These are phyloP conservation scores for Apamea anceps DNA, from an alignment of 2,888 invertebrate species.

Conservation along the genomic window DNA sequence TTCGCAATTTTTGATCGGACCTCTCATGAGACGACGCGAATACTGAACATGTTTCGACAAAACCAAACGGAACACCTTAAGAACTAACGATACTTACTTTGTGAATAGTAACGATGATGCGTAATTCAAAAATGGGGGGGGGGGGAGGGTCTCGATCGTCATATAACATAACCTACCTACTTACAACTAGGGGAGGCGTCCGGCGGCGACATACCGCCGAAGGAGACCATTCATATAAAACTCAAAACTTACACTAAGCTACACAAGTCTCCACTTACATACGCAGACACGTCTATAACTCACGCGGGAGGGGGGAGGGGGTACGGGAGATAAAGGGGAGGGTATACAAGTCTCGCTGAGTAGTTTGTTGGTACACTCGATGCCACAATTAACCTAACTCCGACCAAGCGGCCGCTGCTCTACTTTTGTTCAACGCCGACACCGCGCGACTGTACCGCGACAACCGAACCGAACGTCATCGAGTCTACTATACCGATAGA, in stretches of 20 bases:
- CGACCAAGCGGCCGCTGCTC: constrained; percentile 70
- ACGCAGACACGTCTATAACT: constrained; percentile 70
- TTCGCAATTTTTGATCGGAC: constrained; percentile 77
- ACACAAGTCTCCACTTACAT: constrained; percentile 76
- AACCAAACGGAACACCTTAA: constrained; percentile 68
- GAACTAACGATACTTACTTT: constrained; percentile 74
- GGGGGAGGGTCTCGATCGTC: constrained; percentile 71
- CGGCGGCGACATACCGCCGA: constrained; percentile 71
- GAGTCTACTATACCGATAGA: constrained; percentile 65
- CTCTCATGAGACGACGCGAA: constrained; percentile 73
- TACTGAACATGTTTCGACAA: constrained; percentile 75
- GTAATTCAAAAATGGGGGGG: constrained; percentile 54
- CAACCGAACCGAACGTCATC: constrained; percentile 70
- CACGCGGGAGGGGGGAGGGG: constrained; percentile 56
- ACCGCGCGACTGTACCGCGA: constrained; percentile 67
- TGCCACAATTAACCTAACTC: constrained; percentile 84
- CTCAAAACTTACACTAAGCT: constrained; percentile 78
- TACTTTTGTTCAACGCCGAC: constrained; percentile 81
- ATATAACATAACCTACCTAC: constrained; percentile 80
- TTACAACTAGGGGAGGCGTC: constrained; percentile 82
- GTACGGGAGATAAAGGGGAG: constrained; percentile 49
- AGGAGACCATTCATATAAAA: constrained; percentile 72
- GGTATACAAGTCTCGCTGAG: constrained; percentile 83
- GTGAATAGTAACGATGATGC: constrained; percentile 66
- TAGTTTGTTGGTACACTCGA: constrained; percentile 87